A percentile compares a stretch with the other conserved stretches of the same genome.
phyloP scores from a whole-genome alignment of 2,113 vertebrate species.

The Megaceryle torquata region DNA sequence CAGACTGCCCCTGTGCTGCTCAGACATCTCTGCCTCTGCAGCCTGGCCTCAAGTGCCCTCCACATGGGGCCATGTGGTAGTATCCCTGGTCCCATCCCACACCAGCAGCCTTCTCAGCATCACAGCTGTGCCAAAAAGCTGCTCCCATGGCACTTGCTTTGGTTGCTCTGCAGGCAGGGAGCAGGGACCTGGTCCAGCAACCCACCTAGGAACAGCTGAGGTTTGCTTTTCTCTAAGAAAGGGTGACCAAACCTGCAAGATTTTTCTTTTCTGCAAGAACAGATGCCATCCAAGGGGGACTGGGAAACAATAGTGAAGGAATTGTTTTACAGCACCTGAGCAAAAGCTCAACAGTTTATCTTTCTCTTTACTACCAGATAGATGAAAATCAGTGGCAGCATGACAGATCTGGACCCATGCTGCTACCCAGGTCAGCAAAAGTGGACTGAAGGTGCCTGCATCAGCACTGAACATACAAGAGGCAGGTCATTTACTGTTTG shows the following conservation, averaged over 20 bases:
- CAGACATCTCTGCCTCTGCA: not conserved
- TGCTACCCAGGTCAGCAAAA: not conserved
- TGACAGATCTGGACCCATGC: not conserved
- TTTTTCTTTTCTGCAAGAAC: not conserved
- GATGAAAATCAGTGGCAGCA: not conserved
- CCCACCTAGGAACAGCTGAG: not conserved
- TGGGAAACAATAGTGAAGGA: not conserved
- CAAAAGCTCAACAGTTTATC: not conserved
- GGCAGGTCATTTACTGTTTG: not conserved
- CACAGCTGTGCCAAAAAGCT: not conserved
- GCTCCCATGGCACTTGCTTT: not conserved
- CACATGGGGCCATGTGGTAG: no score
- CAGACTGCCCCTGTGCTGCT: not conserved
- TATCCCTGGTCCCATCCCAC: not conserved
- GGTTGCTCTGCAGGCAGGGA: not conserved
- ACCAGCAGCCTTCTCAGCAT: not conserved
- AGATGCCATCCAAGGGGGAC: not conserved
- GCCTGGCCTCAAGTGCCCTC: not conserved
- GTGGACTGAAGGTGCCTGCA: not conserved
- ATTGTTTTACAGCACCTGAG: not conserved
- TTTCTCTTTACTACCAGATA: not conserved
- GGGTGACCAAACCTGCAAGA: not conserved
- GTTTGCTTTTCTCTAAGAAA: not conserved
- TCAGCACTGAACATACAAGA: not conserved
- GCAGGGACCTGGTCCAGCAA: not conserved